phyloP scores from a whole-genome alignment of 2,113 vertebrate species.

The Phoenicopterus ruber region DNA sequence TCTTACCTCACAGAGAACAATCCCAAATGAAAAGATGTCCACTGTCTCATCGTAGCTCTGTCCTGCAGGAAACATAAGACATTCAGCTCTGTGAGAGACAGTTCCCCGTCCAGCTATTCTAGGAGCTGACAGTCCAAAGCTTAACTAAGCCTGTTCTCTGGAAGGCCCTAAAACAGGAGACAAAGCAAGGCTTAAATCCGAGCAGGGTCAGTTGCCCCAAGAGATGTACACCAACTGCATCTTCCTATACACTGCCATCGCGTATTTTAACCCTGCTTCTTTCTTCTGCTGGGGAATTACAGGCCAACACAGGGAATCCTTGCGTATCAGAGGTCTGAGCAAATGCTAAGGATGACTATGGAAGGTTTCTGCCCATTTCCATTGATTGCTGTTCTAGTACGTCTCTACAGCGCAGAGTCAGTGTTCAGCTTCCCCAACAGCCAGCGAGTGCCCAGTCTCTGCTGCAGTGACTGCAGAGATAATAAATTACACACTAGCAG shows the following conservation, averaged over 20 bases:
- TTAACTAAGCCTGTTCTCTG: neutral
- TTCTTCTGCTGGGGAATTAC: neutral
- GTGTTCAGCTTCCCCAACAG: neutral
- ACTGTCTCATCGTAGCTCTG: constrained; percentile 97
- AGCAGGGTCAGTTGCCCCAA: neutral
- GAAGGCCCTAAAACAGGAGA: neutral
- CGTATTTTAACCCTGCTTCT: neutral
- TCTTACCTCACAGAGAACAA: constrained; percentile 94
- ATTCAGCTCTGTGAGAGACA: neutral
- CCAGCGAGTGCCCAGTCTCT: neutral
- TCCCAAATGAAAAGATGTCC: constrained; percentile 96
- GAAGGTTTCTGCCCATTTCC: neutral
- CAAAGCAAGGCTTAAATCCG: neutral
- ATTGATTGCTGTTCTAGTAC: neutral
- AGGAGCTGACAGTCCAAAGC: neutral
- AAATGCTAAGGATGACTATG: neutral
- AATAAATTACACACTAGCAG: constrained; percentile 21
- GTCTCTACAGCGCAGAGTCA: neutral
- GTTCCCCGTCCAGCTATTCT: neutral
- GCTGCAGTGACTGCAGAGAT: constrained; percentile 42
- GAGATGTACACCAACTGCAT: neutral
- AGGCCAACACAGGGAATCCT: neutral
- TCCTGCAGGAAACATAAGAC: constrained; percentile 72
- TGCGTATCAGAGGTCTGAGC: neutral
- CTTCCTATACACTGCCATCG: neutral